Evolutionary conservation across 2,888 invertebrate species (phyloP).

Genomic region (Ochropleura leucogaster): DNA sequence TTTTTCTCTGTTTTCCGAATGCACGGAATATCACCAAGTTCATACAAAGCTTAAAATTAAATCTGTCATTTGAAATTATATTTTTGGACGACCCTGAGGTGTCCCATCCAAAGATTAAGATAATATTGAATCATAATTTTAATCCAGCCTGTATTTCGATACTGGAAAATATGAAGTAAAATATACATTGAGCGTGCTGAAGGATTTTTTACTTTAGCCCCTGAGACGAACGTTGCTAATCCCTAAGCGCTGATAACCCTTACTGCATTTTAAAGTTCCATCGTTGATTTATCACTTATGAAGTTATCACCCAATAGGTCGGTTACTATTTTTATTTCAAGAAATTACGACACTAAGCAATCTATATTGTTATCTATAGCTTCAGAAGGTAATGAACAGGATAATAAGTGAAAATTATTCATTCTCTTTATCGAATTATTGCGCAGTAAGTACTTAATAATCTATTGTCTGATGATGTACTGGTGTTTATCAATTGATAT

Average conservation of each 20-base stretch:
- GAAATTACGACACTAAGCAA: slow-evolving; percentile 7
- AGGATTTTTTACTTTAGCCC: not conserved
- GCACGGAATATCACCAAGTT: not conserved
- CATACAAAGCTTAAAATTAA: not conserved
- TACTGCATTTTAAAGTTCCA: not conserved
- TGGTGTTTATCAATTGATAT: slow-evolving; percentile 33
- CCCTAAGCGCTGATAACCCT: not conserved
- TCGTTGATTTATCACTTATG: not conserved
- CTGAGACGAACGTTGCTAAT: not conserved
- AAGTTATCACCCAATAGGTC: not conserved
- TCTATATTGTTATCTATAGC: slow-evolving; percentile 1
- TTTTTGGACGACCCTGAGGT: slow-evolving; percentile 9
- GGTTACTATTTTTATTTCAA: slow-evolving; percentile 2
- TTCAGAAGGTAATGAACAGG: slow-evolving; percentile 16
- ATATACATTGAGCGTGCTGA: not conserved
- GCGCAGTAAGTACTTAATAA: slow-evolving; percentile 27
- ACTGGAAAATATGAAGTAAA: not conserved
- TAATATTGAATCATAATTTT: slow-evolving; percentile 6
- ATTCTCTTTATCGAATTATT: slow-evolving; percentile 29
- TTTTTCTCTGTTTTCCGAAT: not conserved
- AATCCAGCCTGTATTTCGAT: slow-evolving; percentile 15
- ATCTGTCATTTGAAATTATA: not conserved
- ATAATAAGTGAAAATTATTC: slow-evolving; percentile 31
- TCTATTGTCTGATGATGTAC: slow-evolving; percentile 26
- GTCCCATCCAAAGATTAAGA: slow-evolving; percentile 17